Evolutionary conservation across 2,113 vertebrate genomes (phyloP).

Genomic region (Tyrannus savana): DNA sequence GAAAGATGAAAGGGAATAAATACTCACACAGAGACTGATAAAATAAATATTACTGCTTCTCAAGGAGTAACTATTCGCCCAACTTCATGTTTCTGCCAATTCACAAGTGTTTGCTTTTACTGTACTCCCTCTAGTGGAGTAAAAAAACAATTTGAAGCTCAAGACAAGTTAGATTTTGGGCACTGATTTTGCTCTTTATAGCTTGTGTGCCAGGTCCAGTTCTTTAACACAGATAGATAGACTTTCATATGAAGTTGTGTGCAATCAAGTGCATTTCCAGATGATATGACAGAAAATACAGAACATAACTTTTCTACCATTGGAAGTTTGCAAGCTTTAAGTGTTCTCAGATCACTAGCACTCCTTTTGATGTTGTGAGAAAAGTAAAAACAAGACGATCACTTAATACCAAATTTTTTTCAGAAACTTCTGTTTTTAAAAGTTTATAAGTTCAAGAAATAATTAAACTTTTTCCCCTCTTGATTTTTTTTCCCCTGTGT

Average conservation of each 20-base stretch:
- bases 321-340: not conserved
- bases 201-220: not conserved
- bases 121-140: not conserved
- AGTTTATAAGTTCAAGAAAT: not conserved
- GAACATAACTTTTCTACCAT: not conserved
- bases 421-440: not conserved
- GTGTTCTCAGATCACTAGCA: not conserved
- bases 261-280: not conserved
- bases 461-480: not conserved
- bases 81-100: accelerated
- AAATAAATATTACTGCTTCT: not conserved
- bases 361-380: not conserved
- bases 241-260: not conserved
- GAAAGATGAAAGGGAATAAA: not conserved
- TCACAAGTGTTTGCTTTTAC: not conserved
- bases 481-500: not conserved
- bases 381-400: not conserved
- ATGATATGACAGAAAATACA: not conserved
- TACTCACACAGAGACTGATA: not conserved
- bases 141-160: not conserved
- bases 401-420: not conserved
- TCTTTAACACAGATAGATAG: not conserved
- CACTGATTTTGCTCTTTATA: not conserved
- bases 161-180: not conserved
- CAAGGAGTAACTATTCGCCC: not conserved